These are phyloP conservation scores for Pantelozetes paolii DNA, from an alignment of 2,888 invertebrate species.

Conservation along the genomic window DNA sequence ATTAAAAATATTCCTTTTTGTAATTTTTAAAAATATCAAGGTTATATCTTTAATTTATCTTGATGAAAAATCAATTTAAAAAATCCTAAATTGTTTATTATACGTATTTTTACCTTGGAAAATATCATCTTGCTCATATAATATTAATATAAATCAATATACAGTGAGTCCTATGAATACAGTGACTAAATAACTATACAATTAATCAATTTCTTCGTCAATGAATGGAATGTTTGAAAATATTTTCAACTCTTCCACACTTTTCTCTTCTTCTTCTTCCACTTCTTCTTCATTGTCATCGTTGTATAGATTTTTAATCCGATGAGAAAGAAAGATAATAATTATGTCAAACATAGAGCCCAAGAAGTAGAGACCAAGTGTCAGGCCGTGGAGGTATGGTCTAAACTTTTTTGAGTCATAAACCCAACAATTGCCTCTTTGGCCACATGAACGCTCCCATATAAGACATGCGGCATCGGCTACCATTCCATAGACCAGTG, in stretches of 20 bases:
- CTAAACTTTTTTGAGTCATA: slow-evolving; percentile 63
- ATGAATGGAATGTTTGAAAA: not conserved
- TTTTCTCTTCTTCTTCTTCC: no score
- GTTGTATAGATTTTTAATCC: slow-evolving; percentile 44
- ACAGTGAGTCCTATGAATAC: no score
- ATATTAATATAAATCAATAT: no score
- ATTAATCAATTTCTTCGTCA: not conserved
- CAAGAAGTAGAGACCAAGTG: slow-evolving; percentile 58
- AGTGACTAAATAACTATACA: no score
- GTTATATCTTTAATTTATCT: no score
- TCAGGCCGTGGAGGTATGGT: slow-evolving; percentile 58
- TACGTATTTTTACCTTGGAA: no score
- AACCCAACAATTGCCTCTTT: slow-evolving; percentile 64
- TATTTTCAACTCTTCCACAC: no score
- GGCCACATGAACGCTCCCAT: slow-evolving; percentile 62
- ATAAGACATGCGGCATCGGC: slow-evolving; percentile 66
- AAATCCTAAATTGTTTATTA: no score
- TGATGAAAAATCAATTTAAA: no score
- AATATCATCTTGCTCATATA: no score
- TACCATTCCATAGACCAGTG: slow-evolving; percentile 66
- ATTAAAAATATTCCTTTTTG: no score
- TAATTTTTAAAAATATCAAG: no score
- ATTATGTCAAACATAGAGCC: slow-evolving; percentile 61
- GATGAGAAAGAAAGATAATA: slow-evolving; percentile 53
- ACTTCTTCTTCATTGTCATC: slow-evolving; percentile 38